phyloP scores from a whole-genome alignment of 2,888 invertebrate genomes.

The Himalopsyche anomala region DNA sequence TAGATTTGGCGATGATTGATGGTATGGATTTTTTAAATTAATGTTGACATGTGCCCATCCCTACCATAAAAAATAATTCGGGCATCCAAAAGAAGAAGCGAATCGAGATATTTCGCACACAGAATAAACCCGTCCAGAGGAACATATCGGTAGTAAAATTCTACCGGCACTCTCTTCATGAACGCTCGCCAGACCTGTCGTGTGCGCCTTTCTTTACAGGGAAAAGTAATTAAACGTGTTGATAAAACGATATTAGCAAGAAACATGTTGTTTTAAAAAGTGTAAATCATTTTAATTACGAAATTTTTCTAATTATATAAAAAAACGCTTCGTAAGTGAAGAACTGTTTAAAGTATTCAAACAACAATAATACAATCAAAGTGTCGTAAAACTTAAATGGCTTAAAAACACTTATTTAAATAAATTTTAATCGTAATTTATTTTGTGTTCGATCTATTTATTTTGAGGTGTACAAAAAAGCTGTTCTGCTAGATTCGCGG shows the following conservation, averaged over 20 bases:
- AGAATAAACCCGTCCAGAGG: conserved; percentile 1
- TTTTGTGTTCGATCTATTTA: neutral
- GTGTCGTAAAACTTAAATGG: too few species aligned
- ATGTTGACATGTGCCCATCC: conserved; percentile 29
- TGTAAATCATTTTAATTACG: conserved; percentile 27
- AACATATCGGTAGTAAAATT: neutral
- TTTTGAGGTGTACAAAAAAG: neutral
- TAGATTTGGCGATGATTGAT: neutral
- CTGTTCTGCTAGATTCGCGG: neutral
- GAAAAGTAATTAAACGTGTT: conserved; percentile 41
- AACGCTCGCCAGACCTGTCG: conserved; percentile 45
- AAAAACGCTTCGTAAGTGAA: neutral
- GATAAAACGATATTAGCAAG: neutral
- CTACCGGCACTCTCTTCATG: conserved; percentile 21
- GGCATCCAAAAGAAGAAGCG: conserved; percentile 55
- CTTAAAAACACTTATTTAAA: too few species aligned
- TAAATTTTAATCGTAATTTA: neutral
- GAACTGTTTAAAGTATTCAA: too few species aligned
- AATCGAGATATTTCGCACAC: conserved; percentile 55
- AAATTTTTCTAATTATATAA: neutral
- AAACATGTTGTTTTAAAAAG: neutral
- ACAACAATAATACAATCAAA: too few species aligned
- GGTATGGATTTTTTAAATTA: neutral
- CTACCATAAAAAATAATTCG: conserved; percentile 48
- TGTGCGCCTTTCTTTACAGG: neutral